These are phyloP conservation scores for Raphicerus campestris DNA, from an alignment of 2,113 vertebrate genomes.

Conservation along the genomic window DNA sequence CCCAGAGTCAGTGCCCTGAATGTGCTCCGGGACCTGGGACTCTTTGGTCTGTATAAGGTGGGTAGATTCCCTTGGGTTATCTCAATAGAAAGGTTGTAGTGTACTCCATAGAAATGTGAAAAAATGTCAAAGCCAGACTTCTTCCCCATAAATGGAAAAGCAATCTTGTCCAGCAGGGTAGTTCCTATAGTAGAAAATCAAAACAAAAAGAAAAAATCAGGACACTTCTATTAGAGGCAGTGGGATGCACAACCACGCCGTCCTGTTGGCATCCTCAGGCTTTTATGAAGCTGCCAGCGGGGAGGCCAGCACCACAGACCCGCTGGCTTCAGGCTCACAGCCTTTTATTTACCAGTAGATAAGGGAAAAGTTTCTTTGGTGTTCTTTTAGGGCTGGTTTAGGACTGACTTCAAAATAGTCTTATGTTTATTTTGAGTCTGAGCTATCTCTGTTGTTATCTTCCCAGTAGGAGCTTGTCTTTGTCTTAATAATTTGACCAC, in stretches of 20 bases:
- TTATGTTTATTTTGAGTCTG: constrained; percentile 67
- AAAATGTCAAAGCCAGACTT: neutral
- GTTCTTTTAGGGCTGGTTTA: constrained; percentile 49
- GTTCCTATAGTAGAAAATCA: constrained; percentile 67
- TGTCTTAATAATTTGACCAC: constrained; percentile 79
- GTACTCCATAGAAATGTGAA: constrained; percentile 29
- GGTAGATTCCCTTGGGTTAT: constrained; percentile 36
- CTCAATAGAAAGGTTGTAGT: neutral
- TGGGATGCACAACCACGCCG: constrained; percentile 45
- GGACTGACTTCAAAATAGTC: constrained; percentile 43
- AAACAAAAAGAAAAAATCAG: constrained; percentile 47
- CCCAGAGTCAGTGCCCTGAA: constrained; percentile 86
- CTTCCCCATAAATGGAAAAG: constrained; percentile 38
- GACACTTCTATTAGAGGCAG: constrained; percentile 56
- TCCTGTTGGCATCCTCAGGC: constrained; percentile 50
- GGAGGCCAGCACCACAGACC: constrained; percentile 67
- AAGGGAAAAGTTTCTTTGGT: constrained; percentile 71
- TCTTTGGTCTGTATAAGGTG: constrained; percentile 89
- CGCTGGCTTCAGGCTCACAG: constrained; percentile 68
- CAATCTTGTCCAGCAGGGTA: constrained; percentile 67
- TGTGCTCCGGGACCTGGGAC: constrained; percentile 84
- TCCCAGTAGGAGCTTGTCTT: constrained; percentile 75
- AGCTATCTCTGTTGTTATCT: constrained; percentile 73
- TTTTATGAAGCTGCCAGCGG: constrained; percentile 62
- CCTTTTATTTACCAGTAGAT: constrained; percentile 59